Base-by-base conservation (phyloP, 2,888 invertebrate species). In the Pristionchus fissidentatus region DNA sequence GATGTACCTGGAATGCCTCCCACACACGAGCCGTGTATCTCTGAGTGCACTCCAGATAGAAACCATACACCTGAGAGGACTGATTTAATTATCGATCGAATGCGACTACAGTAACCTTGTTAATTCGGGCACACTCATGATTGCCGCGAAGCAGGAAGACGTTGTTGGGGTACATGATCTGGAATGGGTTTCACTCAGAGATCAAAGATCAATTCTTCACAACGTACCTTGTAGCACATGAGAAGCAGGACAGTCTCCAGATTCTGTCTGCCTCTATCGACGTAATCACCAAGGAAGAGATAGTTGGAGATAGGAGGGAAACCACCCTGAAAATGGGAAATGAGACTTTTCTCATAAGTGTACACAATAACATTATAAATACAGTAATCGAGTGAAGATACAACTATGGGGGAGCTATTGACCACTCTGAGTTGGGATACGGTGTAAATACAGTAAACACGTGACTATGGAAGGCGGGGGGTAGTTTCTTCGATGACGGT, bases 1-100 rank as follows among this genome's bases (percentile, higher is more conserved):
- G n/a, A n/a, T n/a, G n/a, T n/a, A 82, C 82, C 66, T 82, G 82
- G 77, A 83, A 83, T 8, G 70, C 29, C 41, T 60, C 41, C 83
- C 83, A 83, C n/a, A 83, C 35, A 3, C 77, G 55, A 22, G 29
- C 41, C n/a, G n/a, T 77, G 77, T 60, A 83, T 60, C 83, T 77
- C 19, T 77, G 57, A 10, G 26, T 29, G 77, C 75, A 75, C 62
- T 83, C 83, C 29, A 52, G 55, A 60, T 75, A 60, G 83, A 83
- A 83, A n/a, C 83, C 83, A 46, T 83, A 77, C 26, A 70, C 60
- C 38, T 77, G 83, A n/a, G 10, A 29, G 26, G 26, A 10, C n/a
- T n/a, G 57, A n/a, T 26, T 57, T 26, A 26, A n/a, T 22, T 4
- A 57, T 29, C 19, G 57, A 29, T 15, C 57, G n/a, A n/a, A 2